Conservation (phyloP, 1,140 invertebrate genomes). For the Micrasema longulum region DNA sequence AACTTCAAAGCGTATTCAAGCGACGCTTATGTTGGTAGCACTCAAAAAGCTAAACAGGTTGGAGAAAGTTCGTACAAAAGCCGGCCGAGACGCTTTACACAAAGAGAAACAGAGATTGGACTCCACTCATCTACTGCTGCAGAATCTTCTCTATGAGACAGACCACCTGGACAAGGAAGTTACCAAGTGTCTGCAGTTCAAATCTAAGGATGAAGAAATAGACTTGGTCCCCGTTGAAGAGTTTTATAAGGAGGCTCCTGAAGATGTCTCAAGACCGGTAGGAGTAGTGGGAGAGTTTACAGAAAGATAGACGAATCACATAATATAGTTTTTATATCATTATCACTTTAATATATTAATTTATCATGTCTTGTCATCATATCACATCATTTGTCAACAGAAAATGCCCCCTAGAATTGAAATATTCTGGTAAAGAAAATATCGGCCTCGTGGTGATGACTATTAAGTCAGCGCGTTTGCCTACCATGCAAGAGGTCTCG, state of each 20-base stretch:
- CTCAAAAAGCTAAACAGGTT: slow-evolving; percentile 92
- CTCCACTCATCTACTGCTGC: slow-evolving; percentile 88
- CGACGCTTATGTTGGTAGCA: slow-evolving; percentile 79
- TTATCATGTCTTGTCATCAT: too few species aligned
- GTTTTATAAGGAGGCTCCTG: slow-evolving; percentile 87
- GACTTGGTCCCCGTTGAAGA: slow-evolving; percentile 87
- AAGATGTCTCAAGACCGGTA: slow-evolving; percentile 77
- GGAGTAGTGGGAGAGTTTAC: too few species aligned
- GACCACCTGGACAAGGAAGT: slow-evolving; percentile 95
- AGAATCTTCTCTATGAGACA: slow-evolving; percentile 96
- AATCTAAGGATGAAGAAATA: slow-evolving; percentile 94
- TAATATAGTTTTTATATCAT: too few species aligned
- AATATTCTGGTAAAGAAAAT: too few species aligned
- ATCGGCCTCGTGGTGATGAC: too few species aligned
- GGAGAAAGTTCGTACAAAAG: slow-evolving; percentile 87
- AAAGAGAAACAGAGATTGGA: slow-evolving; percentile 90
- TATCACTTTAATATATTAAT: too few species aligned
- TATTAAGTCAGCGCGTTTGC: too few species aligned
- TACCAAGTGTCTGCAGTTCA: slow-evolving; percentile 92
- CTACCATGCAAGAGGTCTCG: too few species aligned
- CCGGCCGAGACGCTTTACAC: slow-evolving; percentile 81
- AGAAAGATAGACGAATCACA: too few species aligned
- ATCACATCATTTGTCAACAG: too few species aligned
- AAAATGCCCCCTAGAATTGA: too few species aligned
- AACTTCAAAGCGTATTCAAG: slow-evolving; percentile 75